These are phyloP conservation scores for Nasonia vitripennis DNA, from an alignment of 1,140 invertebrate species.

Conservation along the genomic window DNA sequence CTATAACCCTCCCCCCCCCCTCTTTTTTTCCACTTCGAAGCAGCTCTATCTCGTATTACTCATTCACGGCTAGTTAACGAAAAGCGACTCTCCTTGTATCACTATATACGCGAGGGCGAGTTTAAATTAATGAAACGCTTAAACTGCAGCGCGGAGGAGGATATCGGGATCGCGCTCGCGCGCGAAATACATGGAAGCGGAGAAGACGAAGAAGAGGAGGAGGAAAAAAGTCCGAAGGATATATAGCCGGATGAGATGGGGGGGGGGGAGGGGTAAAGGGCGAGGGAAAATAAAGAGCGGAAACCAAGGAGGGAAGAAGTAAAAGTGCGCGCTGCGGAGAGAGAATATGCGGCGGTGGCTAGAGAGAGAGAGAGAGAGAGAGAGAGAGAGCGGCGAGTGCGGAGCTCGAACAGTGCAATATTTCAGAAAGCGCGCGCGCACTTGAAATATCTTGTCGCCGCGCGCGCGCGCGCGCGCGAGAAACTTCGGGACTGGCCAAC, in stretches of 20 bases:
- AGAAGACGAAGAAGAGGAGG: too few species aligned
- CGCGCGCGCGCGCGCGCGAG: not conserved
- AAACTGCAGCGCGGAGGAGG: not conserved
- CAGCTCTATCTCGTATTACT: conserved; percentile 58
- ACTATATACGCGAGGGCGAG: not conserved
- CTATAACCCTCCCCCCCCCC: not conserved
- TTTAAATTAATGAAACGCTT: conserved; percentile 16
- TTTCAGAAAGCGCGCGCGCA: conserved; percentile 66
- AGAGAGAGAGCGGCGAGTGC: conserved; percentile 61
- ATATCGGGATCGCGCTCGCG: not conserved
- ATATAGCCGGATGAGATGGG: not conserved
- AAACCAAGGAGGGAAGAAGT: not conserved
- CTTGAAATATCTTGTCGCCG: conserved; percentile 73
- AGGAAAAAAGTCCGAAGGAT: conserved; percentile 14
- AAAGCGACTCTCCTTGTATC: not conserved
- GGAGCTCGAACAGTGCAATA: conserved; percentile 65
- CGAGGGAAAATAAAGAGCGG: conserved; percentile 9
- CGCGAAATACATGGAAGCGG: not conserved
- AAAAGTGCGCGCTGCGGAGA: not conserved
- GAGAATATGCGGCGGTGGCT: conserved; percentile 5
- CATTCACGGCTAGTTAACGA: conserved; percentile 72
- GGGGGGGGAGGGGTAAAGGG: too few species aligned
- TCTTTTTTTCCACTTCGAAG: not conserved
- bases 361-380: conserved; percentile 32
- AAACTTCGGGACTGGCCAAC: conserved; percentile 60